A percentile compares a stretch with the other conserved stretches of the same genome.
phyloP scores from a whole-genome alignment of 2,888 invertebrate species.

The Parelbella ahira region DNA sequence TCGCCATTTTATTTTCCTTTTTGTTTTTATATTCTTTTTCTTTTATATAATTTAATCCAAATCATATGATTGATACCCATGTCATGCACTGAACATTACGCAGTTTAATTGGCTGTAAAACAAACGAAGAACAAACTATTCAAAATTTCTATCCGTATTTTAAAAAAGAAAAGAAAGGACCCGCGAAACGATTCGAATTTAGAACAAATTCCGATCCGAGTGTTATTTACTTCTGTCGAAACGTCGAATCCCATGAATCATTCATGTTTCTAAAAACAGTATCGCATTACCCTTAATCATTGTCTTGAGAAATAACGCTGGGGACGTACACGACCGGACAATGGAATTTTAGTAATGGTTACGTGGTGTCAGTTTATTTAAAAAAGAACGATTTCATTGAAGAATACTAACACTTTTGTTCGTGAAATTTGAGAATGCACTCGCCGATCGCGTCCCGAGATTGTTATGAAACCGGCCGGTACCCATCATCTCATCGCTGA shows the following conservation, averaged over 20 bases:
- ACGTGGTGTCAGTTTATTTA: constrained; percentile 64
- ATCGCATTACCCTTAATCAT: constrained; percentile 67
- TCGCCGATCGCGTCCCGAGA: constrained; percentile 39
- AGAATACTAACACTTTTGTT: constrained; percentile 66
- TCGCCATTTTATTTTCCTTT: constrained; percentile 41
- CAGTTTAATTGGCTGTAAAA: constrained; percentile 36
- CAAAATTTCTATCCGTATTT: constrained; percentile 32
- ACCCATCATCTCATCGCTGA: constrained; percentile 53
- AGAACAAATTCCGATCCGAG: constrained; percentile 31
- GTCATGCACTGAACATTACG: constrained; percentile 30
- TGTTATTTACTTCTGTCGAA: constrained; percentile 41
- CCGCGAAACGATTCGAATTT: constrained; percentile 30
- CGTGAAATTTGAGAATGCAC: constrained; percentile 58
- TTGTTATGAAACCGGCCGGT: constrained; percentile 48
- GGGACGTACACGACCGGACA: constrained; percentile 67
- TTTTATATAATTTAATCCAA: constrained; percentile 35
- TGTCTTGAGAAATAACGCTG: constrained; percentile 68
- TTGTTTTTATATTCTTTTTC: constrained; percentile 33
- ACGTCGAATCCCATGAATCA: constrained; percentile 67
- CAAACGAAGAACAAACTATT: constrained; percentile 28
- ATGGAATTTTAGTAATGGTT: constrained; percentile 69
- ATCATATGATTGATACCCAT: constrained; percentile 32
- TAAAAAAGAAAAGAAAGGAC: constrained; percentile 36
- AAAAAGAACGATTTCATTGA: constrained; percentile 59
- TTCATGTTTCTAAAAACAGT: constrained; percentile 69